Evolutionary conservation across 2,113 vertebrate genomes (phyloP).

Genomic region (Chloroceryle aenea): DNA sequence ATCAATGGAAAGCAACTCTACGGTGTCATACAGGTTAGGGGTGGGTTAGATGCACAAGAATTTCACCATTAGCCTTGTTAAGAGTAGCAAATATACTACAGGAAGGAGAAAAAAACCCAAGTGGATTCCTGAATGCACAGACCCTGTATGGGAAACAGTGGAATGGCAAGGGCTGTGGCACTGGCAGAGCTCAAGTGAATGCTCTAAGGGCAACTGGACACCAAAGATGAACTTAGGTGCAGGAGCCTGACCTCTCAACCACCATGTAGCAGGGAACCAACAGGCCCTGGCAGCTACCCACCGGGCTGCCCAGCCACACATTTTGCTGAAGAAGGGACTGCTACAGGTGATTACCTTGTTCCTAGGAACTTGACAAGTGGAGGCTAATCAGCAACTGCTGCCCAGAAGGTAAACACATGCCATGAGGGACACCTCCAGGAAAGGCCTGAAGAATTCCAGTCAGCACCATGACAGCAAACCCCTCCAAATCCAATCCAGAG

Average conservation of each 20-base stretch:
- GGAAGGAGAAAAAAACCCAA: background rate
- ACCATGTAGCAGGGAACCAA: background rate
- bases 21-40: background rate
- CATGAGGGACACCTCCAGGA: background rate
- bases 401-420: background rate
- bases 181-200: background rate
- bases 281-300: background rate
- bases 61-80: background rate
- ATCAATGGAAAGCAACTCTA: background rate
- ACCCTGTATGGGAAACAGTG: background rate
- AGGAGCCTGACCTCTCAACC: background rate
- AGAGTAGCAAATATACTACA: background rate
- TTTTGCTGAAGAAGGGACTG: background rate
- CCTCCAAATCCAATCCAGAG: background rate
- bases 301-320: background rate
- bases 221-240: background rate
- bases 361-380: background rate
- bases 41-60: background rate
- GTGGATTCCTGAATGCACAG: background rate
- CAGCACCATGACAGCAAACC: background rate
- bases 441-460: background rate
- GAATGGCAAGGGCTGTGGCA: background rate
- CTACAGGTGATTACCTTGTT: background rate
- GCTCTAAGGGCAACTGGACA: rapidly evolving
- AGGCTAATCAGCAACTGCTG: background rate